Conservation (phyloP, 2,113 vertebrate genomes). For the Apistogramma diplotaenia region DNA sequence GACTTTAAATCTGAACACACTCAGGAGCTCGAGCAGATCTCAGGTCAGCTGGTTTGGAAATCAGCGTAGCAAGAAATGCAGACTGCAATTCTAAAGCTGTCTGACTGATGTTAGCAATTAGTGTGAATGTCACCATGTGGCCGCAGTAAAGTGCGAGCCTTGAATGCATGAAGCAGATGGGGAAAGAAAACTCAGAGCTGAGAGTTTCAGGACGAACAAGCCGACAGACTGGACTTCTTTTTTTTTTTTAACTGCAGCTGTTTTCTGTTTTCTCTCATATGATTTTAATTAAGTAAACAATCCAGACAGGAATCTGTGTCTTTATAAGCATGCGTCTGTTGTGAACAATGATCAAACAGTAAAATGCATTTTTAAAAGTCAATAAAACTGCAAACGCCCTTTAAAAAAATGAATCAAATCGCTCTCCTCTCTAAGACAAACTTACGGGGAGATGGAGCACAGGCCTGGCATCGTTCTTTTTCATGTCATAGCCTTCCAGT, state of each 20-base stretch:
- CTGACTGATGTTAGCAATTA: constrained; percentile 68
- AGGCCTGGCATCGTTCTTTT: constrained; percentile 80
- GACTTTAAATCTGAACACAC: constrained; percentile 53
- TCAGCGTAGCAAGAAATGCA: constrained; percentile 40
- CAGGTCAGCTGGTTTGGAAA: constrained; percentile 54
- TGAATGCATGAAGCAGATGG: constrained; percentile 28
- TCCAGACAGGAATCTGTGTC: background rate
- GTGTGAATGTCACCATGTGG: constrained; percentile 60
- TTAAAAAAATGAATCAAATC: background rate
- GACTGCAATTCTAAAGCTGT: constrained; percentile 37
- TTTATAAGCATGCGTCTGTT: no score
- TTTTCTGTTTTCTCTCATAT: background rate
- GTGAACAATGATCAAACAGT: no score
- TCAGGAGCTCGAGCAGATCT: constrained; percentile 8
- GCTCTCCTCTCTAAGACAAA: constrained; percentile 3
- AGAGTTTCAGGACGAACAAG: background rate
- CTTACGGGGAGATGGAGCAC: constrained; percentile 88
- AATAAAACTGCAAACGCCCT: background rate
- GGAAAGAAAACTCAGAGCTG: background rate
- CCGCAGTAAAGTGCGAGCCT: constrained; percentile 43
- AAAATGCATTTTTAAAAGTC: background rate
- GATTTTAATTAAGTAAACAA: background rate
- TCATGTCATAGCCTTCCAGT: constrained; percentile 83
- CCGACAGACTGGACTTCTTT: background rate
- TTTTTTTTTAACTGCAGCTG: background rate